Evolutionary conservation across 2,113 vertebrate genomes (phyloP).

Genomic region (Tauraco erythrolophus): DNA sequence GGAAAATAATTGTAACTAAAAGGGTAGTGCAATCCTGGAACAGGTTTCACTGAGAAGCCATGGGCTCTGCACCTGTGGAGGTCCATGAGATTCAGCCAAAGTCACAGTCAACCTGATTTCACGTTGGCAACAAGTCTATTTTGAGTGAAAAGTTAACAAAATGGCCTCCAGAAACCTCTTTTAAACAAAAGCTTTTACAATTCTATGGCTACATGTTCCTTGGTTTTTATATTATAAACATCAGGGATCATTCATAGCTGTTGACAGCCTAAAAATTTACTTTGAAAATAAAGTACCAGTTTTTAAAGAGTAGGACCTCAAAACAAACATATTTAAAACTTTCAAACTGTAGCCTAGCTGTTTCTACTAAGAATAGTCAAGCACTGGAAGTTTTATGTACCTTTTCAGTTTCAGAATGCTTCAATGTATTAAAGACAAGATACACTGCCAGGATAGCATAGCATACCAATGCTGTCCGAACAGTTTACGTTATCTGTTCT

Average conservation of each 20-base stretch:
- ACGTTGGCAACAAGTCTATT: background rate
- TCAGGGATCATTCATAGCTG: background rate
- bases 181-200: background rate
- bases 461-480: background rate
- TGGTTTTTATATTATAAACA: background rate
- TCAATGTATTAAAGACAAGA: background rate
- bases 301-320: background rate
- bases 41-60: fast-evolving
- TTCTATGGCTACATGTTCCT: background rate
- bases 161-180: background rate
- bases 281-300: background rate
- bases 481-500: background rate
- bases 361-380: background rate
- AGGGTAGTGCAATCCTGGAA: background rate
- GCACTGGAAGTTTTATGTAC: background rate
- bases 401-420: background rate
- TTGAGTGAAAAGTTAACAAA: background rate
- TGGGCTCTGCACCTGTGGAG: background rate
- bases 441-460: background rate
- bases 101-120: background rate
- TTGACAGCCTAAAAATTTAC: background rate
- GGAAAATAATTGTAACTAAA: background rate
- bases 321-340: background rate
- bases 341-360: background rate
- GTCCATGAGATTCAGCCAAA: background rate